phyloP scores from a whole-genome alignment of 2,888 invertebrate genomes.

The Leuctra nigra region DNA sequence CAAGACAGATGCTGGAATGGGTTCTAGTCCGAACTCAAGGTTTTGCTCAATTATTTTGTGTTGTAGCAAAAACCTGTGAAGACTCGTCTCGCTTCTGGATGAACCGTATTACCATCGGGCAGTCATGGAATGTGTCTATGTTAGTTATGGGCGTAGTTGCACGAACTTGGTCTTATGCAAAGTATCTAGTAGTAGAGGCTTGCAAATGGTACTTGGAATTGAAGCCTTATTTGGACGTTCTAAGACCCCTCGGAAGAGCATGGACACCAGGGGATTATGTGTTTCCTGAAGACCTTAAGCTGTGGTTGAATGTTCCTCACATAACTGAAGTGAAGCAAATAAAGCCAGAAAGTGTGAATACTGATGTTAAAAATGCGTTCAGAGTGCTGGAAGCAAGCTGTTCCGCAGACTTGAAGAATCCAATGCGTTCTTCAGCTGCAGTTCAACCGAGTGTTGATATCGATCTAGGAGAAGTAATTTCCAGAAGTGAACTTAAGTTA shows the following conservation, averaged over 20 bases:
- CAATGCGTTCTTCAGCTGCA: not conserved
- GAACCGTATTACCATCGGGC: conserved; percentile 39
- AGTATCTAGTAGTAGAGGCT: conserved; percentile 43
- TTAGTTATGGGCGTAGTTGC: conserved; percentile 41
- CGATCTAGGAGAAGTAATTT: not conserved
- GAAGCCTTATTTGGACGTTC: conserved; percentile 38
- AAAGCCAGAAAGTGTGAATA: too few species aligned
- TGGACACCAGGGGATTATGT: conserved; percentile 45
- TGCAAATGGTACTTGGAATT: conserved; percentile 48
- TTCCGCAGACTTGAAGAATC: not conserved
- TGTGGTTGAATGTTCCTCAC: conserved; percentile 39
- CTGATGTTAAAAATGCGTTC: not conserved
- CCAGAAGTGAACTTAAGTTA: not conserved
- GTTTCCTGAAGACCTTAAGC: conserved; percentile 44
- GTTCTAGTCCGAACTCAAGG: conserved; percentile 47
- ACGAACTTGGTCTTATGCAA: conserved; percentile 45
- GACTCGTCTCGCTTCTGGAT: conserved; percentile 47
- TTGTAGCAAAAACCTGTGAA: conserved; percentile 45
- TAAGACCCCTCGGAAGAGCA: conserved; percentile 43
- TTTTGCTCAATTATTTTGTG: conserved; percentile 49
- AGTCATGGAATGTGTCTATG: conserved; percentile 10
- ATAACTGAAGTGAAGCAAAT: too few species aligned
- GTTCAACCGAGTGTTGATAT: not conserved
- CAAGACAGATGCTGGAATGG: conserved; percentile 52
- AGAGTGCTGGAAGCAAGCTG: not conserved